Conservation (phyloP, 2,888 invertebrate species). For the Lucinisca nassula region DNA sequence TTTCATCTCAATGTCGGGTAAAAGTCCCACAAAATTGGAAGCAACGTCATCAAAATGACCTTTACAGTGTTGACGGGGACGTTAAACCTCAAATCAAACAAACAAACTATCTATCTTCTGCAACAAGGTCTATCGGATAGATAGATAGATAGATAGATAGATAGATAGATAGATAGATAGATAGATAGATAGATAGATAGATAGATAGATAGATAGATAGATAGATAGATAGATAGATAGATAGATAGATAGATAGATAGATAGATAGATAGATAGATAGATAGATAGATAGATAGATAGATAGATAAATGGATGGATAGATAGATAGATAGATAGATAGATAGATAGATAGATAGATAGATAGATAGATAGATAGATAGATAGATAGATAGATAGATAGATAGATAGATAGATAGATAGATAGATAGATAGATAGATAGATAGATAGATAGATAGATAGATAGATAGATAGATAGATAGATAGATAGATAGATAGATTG, state of each 20-base stretch:
- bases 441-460: too few relatives aligned
- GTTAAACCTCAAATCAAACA: too few relatives aligned
- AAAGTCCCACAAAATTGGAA: too few relatives aligned
- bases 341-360: not conserved
- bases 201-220: not conserved
- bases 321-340: not conserved
- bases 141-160: not conserved
- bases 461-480: too few relatives aligned
- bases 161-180: not conserved
- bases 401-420: too few relatives aligned
- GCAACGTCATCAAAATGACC: too few relatives aligned
- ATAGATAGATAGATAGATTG: too few relatives aligned
- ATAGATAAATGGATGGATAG: not conserved
- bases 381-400: too few relatives aligned
- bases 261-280: not conserved
- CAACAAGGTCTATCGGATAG: not conserved
- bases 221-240: not conserved
- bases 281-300: not conserved
- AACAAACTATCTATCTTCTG: too few relatives aligned
- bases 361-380: not conserved
- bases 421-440: too few relatives aligned
- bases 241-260: not conserved
- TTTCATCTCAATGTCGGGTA: too few relatives aligned
- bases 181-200: not conserved
- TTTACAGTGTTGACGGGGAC: too few relatives aligned